phyloP scores from a whole-genome alignment of 2,888 invertebrate species.

The Latheticus oryzae region DNA sequence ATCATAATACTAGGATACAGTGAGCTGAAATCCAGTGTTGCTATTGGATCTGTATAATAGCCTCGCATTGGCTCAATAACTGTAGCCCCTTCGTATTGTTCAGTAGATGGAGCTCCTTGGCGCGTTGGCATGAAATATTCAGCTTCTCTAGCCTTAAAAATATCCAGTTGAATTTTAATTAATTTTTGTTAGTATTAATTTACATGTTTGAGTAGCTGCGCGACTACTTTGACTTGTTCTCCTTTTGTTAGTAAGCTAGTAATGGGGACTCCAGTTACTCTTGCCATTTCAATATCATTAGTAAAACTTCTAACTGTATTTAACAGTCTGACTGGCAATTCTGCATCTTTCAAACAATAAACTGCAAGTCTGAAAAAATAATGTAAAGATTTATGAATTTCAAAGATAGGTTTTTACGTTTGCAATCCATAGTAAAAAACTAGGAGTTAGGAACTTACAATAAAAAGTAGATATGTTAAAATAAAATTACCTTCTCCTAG shows the following conservation, averaged over 20 bases:
- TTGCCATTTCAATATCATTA: constrained; percentile 99
- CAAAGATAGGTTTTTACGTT: no score
- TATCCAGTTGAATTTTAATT: no score
- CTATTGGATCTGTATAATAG: constrained; percentile 97
- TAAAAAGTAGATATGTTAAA: no score
- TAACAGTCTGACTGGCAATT: constrained; percentile 90
- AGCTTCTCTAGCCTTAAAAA: constrained; percentile 71
- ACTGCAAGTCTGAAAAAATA: constrained; percentile 79
- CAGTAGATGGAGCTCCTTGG: constrained; percentile 77
- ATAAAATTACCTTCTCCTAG: constrained; percentile 87
- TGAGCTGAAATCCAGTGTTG: constrained; percentile 99
- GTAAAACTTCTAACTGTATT: constrained; percentile 98
- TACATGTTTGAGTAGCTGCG: constrained; percentile 92
- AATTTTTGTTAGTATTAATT: no score
- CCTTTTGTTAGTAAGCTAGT: constrained; percentile 93
- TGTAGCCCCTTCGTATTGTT: constrained; percentile 99
- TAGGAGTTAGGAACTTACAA: no score
- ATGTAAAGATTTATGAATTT: no score
- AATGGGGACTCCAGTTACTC: constrained; percentile 97
- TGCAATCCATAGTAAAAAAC: no score
- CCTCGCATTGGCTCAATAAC: constrained; percentile 98
- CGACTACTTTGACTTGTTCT: constrained; percentile 98
- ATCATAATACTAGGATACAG: constrained; percentile 99
- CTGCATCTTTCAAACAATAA: constrained; percentile 98
- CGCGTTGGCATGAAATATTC: constrained; percentile 93